Evolutionary conservation across 2,888 invertebrate species (phyloP), one percentile per base, ranked within the genome.

Genomic region (Omphaloscelis lunosa): DNA sequence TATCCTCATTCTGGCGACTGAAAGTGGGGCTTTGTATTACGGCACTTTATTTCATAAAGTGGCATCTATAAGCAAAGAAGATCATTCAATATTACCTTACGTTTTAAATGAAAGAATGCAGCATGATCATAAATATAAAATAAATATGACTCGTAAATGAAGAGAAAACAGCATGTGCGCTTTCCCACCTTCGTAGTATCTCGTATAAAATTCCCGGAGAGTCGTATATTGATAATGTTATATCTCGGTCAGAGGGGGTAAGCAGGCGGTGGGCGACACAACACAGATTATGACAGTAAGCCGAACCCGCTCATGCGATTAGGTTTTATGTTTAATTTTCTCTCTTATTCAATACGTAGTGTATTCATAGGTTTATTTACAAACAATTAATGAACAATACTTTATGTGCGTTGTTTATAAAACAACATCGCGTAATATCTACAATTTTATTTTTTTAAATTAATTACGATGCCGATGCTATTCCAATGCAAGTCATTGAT

Each of bases 91-190:
- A 58, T 56, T 23, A 51, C 34, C 15, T 45, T 34, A 58, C 29
- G 20, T 41, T 29, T 53, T 53, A 73, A 29, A 59, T 67, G 7
- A 39, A 59, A 71, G n/a, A 68, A 63, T 23, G 39, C 48, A 63
- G 17, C 62, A 56, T 41, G 63, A 53, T 70, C 66, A 27, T 79
- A 71, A 58, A 53, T 80, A 70, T 75, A 62, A 75, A 80, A 70
- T 84, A 74, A 72, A 83, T 63, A 73, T 65, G 77, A 61, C n/a
- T 76, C 51, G 34, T 73, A 76, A 80, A 68, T 71, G 59, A 72
- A 73, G 62, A 80, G 77, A 80, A 72, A 81, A 74, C 51, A 51
- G 51, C 73, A 61, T 68, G 20, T 23, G 41, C 72, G 71, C 68
- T 81, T 74, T 69, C 51, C 61, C 51, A 66, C 48, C 65, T 74